These are phyloP conservation scores for Stigmatopora argus DNA, from an alignment of 2,113 vertebrate genomes.

Conservation along the genomic window DNA sequence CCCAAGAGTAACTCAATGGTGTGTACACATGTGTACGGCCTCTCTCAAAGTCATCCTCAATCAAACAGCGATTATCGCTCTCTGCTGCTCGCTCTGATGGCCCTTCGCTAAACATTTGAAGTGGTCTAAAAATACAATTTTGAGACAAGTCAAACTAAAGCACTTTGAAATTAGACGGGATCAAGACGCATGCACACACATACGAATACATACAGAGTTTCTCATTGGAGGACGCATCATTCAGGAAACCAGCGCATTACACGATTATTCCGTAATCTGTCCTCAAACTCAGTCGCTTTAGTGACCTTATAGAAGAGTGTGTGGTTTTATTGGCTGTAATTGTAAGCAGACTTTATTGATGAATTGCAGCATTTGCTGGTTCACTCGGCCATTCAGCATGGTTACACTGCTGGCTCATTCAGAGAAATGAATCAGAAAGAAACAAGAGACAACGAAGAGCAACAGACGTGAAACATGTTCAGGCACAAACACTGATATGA, in stretches of 20 bases:
- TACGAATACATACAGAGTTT: neutral
- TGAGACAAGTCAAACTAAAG: neutral
- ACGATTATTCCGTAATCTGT: neutral
- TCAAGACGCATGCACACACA: constrained; percentile 12
- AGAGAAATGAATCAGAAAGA: constrained; percentile 39
- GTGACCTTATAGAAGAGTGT: neutral
- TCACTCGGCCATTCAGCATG: constrained; percentile 47
- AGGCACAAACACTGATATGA: constrained; percentile 42
- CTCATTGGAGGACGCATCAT: neutral
- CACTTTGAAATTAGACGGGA: constrained; percentile 9
- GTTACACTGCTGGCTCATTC: constrained; percentile 61
- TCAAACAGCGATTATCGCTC: constrained; percentile 7
- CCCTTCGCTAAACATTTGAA: constrained; percentile 13
- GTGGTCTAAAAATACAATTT: constrained; percentile 9
- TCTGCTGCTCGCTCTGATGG: constrained; percentile 1
- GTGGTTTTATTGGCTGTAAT: constrained; percentile 36
- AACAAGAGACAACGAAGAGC: constrained; percentile 27
- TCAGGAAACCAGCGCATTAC: neutral
- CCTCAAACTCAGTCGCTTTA: neutral
- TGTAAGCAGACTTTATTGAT: constrained; percentile 32
- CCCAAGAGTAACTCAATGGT: neutral
- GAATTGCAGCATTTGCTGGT: constrained; percentile 44
- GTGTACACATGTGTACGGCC: neutral
- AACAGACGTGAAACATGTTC: constrained; percentile 42
- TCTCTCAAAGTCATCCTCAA: constrained; percentile 9